Evolutionary conservation across 2,888 invertebrate genomes (phyloP).

Genomic region (Acleris holmiana): DNA sequence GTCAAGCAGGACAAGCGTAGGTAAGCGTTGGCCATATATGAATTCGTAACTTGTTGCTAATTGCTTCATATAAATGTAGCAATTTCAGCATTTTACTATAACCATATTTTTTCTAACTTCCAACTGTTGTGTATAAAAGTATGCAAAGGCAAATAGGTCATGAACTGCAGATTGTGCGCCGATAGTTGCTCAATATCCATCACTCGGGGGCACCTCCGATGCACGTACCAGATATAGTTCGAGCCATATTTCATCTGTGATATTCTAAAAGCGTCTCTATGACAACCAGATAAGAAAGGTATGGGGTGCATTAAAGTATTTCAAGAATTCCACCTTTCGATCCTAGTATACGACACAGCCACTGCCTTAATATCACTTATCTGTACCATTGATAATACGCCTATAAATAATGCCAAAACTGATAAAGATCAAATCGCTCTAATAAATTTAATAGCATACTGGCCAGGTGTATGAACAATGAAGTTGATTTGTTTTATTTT

Average conservation of each 20-base stretch:
- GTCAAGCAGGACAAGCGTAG: too few species aligned
- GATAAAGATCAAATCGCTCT: constrained; percentile 31
- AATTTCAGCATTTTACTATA: too few species aligned
- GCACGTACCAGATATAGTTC: constrained; percentile 40
- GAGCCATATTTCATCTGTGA: neutral
- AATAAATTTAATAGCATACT: constrained; percentile 29
- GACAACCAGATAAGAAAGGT: neutral
- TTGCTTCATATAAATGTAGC: too few species aligned
- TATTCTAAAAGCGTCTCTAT: constrained; percentile 7
- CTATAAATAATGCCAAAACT: constrained; percentile 19
- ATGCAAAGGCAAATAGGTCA: constrained; percentile 25
- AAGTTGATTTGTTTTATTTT: constrained; percentile 9
- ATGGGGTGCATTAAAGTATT: neutral
- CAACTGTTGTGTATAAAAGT: neutral
- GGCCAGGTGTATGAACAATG: constrained; percentile 4
- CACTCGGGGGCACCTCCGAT: constrained; percentile 43
- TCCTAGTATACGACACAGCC: constrained; percentile 14
- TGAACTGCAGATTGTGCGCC: constrained; percentile 35
- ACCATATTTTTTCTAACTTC: too few species aligned
- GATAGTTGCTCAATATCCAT: constrained; percentile 35
- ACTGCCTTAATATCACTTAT: constrained; percentile 18
- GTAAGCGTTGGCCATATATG: too few species aligned
- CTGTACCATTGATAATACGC: constrained; percentile 14
- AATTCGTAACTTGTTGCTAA: too few species aligned
- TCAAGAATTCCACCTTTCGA: constrained; percentile 9